A percentile compares a stretch with the other conserved stretches of the same genome.
These are phyloP conservation scores for Arothron firmamentum DNA, from an alignment of 2,113 vertebrate species.

Conservation along the genomic window DNA sequence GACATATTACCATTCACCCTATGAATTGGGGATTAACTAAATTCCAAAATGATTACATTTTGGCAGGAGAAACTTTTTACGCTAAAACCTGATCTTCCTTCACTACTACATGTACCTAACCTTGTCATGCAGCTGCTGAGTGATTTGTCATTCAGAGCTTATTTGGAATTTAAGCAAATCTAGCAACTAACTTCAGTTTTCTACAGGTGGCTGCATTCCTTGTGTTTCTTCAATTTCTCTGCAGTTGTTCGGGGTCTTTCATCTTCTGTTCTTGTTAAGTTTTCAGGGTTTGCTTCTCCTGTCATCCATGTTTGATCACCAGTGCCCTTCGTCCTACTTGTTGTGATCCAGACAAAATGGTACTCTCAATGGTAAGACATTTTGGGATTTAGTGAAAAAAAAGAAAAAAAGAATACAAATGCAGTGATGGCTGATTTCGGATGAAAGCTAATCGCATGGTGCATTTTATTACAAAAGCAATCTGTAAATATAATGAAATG, in stretches of 20 bases:
- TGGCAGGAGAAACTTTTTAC: conserved; percentile 53
- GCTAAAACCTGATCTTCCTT: conserved; percentile 21
- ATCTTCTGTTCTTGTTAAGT: too few relatives aligned
- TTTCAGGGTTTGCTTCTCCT: not conserved
- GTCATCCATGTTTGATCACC: not conserved
- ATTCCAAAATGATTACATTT: conserved; percentile 73
- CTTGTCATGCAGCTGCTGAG: conserved; percentile 38
- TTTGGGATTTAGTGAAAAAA: conserved; percentile 7
- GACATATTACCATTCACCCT: conserved; percentile 58
- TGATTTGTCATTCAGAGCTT: conserved; percentile 50
- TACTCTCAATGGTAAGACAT: not conserved
- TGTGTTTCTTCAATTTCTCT: not conserved
- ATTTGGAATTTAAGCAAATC: conserved; percentile 53
- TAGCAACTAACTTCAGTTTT: conserved; percentile 47
- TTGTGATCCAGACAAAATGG: too few relatives aligned
- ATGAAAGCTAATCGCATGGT: not conserved
- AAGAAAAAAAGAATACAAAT: not conserved
- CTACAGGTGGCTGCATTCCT: conserved; percentile 26
- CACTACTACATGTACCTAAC: conserved; percentile 34
- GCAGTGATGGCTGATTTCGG: too few relatives aligned
- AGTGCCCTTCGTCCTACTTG: too few relatives aligned
- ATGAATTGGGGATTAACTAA: conserved; percentile 67
- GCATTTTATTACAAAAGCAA: conserved; percentile 10
- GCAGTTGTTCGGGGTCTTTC: not conserved
- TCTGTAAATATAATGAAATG: conserved; percentile 31